Evolutionary conservation across 2,888 invertebrate species (phyloP).

Genomic region (Clanis bilineata): DNA sequence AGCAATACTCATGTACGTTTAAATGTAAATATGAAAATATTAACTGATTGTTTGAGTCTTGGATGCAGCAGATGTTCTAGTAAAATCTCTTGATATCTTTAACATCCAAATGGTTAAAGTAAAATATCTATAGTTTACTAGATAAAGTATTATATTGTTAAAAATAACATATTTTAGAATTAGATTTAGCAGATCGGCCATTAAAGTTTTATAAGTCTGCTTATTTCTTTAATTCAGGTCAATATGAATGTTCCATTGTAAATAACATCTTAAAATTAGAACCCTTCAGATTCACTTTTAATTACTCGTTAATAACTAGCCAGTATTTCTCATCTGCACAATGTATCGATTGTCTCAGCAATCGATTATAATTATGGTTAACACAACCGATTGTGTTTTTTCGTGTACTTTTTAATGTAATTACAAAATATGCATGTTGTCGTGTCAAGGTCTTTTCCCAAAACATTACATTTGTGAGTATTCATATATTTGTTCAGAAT

Average conservation of each 20-base stretch:
- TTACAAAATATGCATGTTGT: slow-evolving; percentile 29
- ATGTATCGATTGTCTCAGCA: slow-evolving; percentile 17
- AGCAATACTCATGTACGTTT: slow-evolving; percentile 48
- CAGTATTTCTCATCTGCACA: neutral
- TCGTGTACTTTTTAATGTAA: slow-evolving; percentile 19
- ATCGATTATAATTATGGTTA: neutral
- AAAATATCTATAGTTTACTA: slow-evolving; percentile 14
- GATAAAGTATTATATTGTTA: neutral
- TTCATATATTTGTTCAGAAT: slow-evolving; percentile 16
- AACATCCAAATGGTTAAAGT: neutral
- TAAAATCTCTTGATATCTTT: neutral
- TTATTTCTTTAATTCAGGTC: slow-evolving; percentile 9
- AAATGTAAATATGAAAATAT: slow-evolving; percentile 52
- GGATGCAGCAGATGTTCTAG: neutral
- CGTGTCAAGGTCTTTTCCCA: slow-evolving; percentile 32
- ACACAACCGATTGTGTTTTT: slow-evolving; percentile 13
- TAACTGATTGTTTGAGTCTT: neutral
- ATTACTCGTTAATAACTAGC: neutral
- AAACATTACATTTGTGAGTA: slow-evolving; percentile 25
- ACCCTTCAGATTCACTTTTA: neutral
- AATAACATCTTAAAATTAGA: neutral
- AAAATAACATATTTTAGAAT: slow-evolving; percentile 1
- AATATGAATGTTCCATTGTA: neutral
- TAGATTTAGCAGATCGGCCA: neutral
- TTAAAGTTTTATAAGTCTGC: slow-evolving; percentile 18